These are phyloP conservation scores for Notarius lentiginosus DNA, from an alignment of 2,113 vertebrate genomes.

Conservation along the genomic window DNA sequence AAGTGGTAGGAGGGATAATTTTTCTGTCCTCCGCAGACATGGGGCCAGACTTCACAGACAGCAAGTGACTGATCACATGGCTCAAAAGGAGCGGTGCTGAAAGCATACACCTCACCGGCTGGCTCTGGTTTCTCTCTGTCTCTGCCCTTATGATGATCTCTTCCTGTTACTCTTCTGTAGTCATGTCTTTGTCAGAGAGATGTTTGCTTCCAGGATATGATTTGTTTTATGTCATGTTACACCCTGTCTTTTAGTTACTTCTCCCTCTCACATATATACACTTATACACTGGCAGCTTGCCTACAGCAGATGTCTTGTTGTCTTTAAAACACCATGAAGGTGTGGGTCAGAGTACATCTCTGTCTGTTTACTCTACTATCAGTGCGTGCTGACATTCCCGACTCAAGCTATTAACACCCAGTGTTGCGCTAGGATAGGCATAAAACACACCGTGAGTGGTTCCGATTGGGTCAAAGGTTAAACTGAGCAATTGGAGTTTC, in stretches of 20 bases:
- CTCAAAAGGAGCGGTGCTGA: slow-evolving; percentile 18
- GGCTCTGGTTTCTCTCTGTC: background rate
- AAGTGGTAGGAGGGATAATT: background rate
- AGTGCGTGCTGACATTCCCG: background rate
- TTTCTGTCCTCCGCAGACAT: slow-evolving; percentile 13
- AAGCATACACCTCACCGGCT: slow-evolving; percentile 33
- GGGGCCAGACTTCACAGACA: slow-evolving; percentile 37
- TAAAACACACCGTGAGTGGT: background rate
- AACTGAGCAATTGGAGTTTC: slow-evolving; percentile 44
- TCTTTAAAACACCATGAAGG: slow-evolving; percentile 13
- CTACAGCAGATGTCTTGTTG: slow-evolving; percentile 25
- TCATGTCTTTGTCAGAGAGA: slow-evolving; percentile 11
- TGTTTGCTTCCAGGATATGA: background rate
- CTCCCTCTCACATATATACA: background rate
- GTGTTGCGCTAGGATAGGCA: background rate
- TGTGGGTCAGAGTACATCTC: background rate
- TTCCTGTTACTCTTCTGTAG: background rate
- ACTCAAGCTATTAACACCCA: slow-evolving; percentile 12
- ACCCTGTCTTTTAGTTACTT: background rate
- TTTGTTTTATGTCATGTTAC: slow-evolving; percentile 24
- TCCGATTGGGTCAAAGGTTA: slow-evolving; percentile 33
- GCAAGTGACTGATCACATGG: slow-evolving; percentile 31
- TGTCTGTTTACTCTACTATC: background rate
- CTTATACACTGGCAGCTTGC: background rate
- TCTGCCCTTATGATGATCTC: background rate